Evolutionary conservation across 2,888 invertebrate genomes (phyloP).

Genomic region (Lutraria lutraria): DNA sequence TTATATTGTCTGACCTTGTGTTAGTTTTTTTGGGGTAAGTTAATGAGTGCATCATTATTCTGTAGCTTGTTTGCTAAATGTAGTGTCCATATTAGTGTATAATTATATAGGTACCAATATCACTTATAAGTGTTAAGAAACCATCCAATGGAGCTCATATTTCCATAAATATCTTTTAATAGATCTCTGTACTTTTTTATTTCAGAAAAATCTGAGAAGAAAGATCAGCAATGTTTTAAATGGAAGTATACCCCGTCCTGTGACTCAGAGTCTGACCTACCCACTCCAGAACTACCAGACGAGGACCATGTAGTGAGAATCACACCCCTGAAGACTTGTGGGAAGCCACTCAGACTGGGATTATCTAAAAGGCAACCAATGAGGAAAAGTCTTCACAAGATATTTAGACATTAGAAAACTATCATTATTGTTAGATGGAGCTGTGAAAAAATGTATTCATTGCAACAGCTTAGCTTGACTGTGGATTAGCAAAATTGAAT

Average conservation of each 20-base stretch:
- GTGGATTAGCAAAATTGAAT: no score
- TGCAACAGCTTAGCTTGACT: no score
- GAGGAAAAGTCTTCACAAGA: conserved; percentile 62
- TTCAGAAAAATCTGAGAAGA: conserved; percentile 11
- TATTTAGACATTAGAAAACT: neutral
- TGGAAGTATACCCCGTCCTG: conserved; percentile 75
- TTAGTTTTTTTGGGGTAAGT: no score
- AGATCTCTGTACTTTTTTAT: neutral
- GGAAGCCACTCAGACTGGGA: conserved; percentile 72
- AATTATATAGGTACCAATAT: neutral
- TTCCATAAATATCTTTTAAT: neutral
- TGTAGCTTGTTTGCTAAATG: no score
- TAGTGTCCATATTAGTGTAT: neutral
- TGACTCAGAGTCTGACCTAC: conserved; percentile 60
- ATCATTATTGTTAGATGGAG: no score
- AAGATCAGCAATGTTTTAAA: conserved; percentile 62
- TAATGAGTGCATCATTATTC: no score
- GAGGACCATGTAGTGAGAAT: conserved; percentile 57
- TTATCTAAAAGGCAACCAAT: conserved; percentile 68
- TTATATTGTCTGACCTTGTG: no score
- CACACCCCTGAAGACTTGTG: conserved; percentile 63
- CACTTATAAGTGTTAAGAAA: neutral
- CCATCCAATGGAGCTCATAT: neutral
- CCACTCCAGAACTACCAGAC: conserved; percentile 47
- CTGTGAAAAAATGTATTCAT: no score